Conservation (phyloP, 2,797 vertebrate species). For the Scolopax rusticola region DNA sequence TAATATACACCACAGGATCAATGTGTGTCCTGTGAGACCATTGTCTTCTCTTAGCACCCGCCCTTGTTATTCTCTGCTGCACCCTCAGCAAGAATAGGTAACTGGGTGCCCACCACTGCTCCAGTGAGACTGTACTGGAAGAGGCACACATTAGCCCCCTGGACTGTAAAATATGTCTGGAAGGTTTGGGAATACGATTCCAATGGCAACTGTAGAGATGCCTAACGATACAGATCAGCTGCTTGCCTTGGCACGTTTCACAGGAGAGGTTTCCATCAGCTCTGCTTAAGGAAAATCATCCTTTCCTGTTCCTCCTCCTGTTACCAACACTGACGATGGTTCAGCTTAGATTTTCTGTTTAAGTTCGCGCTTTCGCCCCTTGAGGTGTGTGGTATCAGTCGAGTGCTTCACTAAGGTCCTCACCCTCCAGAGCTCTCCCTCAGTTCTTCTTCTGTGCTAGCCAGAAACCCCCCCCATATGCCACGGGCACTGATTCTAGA, state of each 20-base stretch:
- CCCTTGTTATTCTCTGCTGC: neutral
- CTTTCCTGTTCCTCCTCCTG: neutral
- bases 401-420: neutral
- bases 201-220: neutral
- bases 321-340: neutral
- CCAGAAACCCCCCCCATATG: neutral
- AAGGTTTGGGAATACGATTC: neutral
- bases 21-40: neutral
- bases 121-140: neutral
- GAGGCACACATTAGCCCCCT: neutral
- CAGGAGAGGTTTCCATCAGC: neutral
- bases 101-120: neutral
- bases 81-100: neutral
- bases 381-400: neutral
- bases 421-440: neutral
- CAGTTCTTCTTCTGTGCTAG: neutral
- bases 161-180: neutral
- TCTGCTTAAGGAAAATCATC: slow-evolving; percentile 5
- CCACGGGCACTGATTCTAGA: neutral
- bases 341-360: slow-evolving; percentile 19
- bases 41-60: neutral
- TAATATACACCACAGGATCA: neutral
- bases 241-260: slow-evolving; percentile 23
- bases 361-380: neutral
- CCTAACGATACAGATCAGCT: slow-evolving; percentile 23